Evolutionary conservation across 2,888 invertebrate genomes (phyloP), one percentile per base, ranked within the genome.

Genomic region (Agrochola circellaris): DNA sequence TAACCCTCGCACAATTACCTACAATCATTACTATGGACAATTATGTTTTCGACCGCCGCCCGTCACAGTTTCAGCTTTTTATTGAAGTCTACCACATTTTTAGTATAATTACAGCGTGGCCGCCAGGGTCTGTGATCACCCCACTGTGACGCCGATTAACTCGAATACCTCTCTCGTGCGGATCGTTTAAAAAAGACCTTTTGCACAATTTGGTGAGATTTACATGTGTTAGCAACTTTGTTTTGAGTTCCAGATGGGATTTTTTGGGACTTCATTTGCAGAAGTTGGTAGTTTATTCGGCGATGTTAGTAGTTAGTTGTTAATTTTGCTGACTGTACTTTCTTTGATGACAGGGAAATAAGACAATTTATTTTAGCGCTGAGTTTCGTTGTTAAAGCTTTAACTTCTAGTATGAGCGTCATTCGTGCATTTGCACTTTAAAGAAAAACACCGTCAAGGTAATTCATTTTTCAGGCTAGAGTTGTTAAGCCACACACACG

Each of bases 21-120:
- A 95, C 96, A 95, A 96, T 96, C 94, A 95, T 96, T 95, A 96
- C 95, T 93, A 94, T 94, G 92, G 93, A 95, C 95, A 94, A 95
- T 96, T 95, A 95, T 95, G 94, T 95, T 93, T 92, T 93, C 93
- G 93, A 92, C 94, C 94, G 90, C 91, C 90, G 90, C 89, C 92
- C 94, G 94, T 94, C 94, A 93, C 95, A 95, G 93, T 93, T 92
- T 91, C 94, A 94, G 95, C 93, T 95, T 96, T 96, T 96, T 96
- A 95, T 94, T 93, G 94, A 92, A 91, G 91, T 93, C 90, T 90
- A 92, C 92, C 92, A 91, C 94, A 94, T 95, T 96, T 96, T 96
- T 95, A 95, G 95, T 96, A 95, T 94, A 95, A 95, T 95, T 95
- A 93, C 93, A 93, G 77, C 87, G 81, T 86, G 87, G 85, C 84